Percentiles rank a stretch among this genome's conserved stretches.
phyloP scores from a whole-genome alignment of 2,888 invertebrate genomes.

The Gnatocerus cornutus region DNA sequence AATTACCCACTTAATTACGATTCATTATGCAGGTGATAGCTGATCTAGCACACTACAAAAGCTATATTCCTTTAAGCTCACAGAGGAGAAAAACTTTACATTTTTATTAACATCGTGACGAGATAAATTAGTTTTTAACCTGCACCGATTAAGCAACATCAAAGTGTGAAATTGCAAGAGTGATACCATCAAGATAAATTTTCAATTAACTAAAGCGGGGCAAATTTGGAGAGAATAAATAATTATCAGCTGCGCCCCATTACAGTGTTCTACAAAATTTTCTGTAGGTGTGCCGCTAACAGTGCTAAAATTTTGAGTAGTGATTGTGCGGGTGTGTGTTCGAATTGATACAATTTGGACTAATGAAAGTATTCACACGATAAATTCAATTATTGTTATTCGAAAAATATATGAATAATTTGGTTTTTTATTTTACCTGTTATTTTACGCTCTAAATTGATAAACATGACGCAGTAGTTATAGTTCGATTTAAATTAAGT shows the following conservation, averaged over 20 bases:
- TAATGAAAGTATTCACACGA: too few relatives aligned
- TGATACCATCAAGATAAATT: slow-evolving; percentile 6
- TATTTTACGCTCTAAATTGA: too few relatives aligned
- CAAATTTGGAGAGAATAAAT: slow-evolving; percentile 11
- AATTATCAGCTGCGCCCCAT: neutral
- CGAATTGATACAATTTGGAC: too few relatives aligned
- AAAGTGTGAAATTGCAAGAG: slow-evolving; percentile 14
- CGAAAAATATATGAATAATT: too few relatives aligned
- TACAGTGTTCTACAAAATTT: neutral
- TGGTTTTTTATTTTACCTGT: too few relatives aligned
- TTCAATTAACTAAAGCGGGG: slow-evolving; percentile 4
- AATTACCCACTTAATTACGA: slow-evolving; percentile 32
- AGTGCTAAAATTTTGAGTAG: too few relatives aligned
- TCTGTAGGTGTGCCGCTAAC: neutral
- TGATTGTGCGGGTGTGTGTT: too few relatives aligned
- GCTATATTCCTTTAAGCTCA: slow-evolving; percentile 3
- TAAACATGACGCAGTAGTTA: too few relatives aligned
- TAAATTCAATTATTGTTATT: too few relatives aligned
- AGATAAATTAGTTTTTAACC: slow-evolving; percentile 4
- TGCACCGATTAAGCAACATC: slow-evolving; percentile 6
- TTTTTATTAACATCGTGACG: slow-evolving; percentile 1
- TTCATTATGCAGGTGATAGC: slow-evolving; percentile 28
- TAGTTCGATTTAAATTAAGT: too few relatives aligned
- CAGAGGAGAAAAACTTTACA: neutral
- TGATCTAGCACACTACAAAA: too few relatives aligned